A percentile compares a stretch with the other conserved stretches of the same genome.
These are phyloP conservation scores for Ceratotherium simum DNA, from an alignment of 2,113 vertebrate genomes.

Conservation along the genomic window DNA sequence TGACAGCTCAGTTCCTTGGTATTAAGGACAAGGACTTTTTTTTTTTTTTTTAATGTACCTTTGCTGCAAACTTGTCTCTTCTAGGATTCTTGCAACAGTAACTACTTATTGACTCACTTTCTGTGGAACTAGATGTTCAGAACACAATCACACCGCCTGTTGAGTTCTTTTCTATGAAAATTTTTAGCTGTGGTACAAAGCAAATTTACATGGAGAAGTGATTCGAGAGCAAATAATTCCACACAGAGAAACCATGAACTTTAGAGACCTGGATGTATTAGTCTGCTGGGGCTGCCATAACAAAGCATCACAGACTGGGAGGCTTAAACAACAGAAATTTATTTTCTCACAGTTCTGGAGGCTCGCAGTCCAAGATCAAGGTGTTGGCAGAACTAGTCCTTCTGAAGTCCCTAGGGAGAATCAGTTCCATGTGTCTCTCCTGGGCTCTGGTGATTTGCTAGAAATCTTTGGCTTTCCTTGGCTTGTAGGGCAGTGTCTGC, in stretches of 20 bases:
- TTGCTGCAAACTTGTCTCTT: not conserved
- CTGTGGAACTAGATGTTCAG: not conserved
- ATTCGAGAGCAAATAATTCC: not conserved
- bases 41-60: not conserved
- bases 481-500: not conserved
- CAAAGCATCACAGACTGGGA: not conserved
- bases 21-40: not conserved
- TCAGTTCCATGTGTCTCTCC: not conserved
- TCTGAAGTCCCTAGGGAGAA: not conserved
- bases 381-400: not conserved
- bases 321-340: not conserved
- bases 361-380: not conserved
- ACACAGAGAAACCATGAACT: not conserved
- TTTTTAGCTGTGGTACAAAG: not conserved
- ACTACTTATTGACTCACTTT: not conserved
- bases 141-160: not conserved
- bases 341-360: not conserved
- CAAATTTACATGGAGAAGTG: not conserved
- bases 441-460: not conserved
- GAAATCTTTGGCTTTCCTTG: not conserved
- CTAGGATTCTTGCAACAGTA: not conserved
- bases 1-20: not conserved
- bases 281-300: not conserved
- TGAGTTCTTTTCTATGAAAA: not conserved
- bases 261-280: not conserved